Conservation (phyloP, 2,113 vertebrate genomes). For the Grallaria varia region DNA sequence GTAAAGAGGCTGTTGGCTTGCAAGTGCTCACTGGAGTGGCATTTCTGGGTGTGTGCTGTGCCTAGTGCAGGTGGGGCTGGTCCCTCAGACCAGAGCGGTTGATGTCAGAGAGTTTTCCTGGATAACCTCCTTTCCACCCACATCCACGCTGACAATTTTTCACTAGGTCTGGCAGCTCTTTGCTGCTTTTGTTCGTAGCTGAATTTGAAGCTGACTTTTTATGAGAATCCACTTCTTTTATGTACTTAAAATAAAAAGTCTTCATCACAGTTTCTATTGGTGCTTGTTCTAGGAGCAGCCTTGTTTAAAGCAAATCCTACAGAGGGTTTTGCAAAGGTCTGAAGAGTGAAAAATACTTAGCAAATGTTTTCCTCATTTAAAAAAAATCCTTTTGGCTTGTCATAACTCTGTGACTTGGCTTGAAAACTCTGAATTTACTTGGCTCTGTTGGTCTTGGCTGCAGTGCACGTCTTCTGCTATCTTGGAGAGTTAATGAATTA, state of each 20-base stretch:
- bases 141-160: neutral
- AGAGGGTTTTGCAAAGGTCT: neutral
- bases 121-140: neutral
- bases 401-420: slow-evolving; percentile 2
- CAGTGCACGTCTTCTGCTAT: neutral
- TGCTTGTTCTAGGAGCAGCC: neutral
- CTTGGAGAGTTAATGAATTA: slow-evolving; percentile 45
- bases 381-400: neutral
- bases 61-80: fast-evolving
- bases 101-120: neutral
- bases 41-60: neutral
- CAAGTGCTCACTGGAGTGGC: neutral
- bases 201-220: neutral
- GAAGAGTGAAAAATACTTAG: slow-evolving; percentile 1
- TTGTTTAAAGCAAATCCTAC: neutral
- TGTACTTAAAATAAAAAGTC: neutral
- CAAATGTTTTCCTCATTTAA: slow-evolving; percentile 11
- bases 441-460: slow-evolving; percentile 28
- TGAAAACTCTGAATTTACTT: slow-evolving; percentile 9
- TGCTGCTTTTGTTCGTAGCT: neutral
- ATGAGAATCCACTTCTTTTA: neutral
- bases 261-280: neutral
- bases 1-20: neutral
- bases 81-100: fast-evolving
- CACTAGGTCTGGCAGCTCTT: neutral